These are phyloP conservation scores for Nasonia giraulti DNA, from an alignment of 1,140 invertebrate species.

Conservation along the genomic window DNA sequence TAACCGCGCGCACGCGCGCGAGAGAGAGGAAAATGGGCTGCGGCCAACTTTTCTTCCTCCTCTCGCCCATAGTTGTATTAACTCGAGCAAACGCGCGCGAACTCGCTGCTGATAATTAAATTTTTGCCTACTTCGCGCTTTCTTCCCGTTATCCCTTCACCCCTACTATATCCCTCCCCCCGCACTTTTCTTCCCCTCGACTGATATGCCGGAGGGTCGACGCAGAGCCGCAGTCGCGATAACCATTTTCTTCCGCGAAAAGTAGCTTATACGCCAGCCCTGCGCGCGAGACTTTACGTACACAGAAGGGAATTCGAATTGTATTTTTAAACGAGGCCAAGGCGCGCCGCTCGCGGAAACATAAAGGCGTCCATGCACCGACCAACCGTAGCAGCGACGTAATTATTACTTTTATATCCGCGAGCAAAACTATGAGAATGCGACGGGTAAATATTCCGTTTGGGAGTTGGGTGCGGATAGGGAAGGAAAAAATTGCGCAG, in stretches of 20 bases:
- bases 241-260: neutral
- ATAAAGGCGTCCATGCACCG: neutral
- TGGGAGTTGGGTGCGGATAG: neutral
- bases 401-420: constrained; percentile 43
- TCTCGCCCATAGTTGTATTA: neutral
- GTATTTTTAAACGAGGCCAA: constrained; percentile 1
- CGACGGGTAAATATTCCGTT: constrained; percentile 1
- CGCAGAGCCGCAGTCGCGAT: neutral
- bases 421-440: neutral
- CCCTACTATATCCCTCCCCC: neutral
- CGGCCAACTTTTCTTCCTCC: neutral
- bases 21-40: neutral
- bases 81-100: neutral
- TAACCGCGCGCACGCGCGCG: neutral
- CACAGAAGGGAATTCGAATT: neutral
- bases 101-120: constrained; percentile 15
- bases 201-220: too few relatives aligned
- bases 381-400: neutral
- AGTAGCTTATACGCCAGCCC: neutral
- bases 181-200: too few relatives aligned
- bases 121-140: constrained; percentile 16
- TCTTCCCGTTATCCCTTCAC: neutral
- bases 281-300: neutral
- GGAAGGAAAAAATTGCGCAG: neutral
- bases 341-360: neutral